A percentile compares a stretch with the other conserved stretches of the same genome.
These are phyloP conservation scores for Phalacrocorax brasilianus DNA, from an alignment of 2,113 vertebrate species.

Conservation along the genomic window DNA sequence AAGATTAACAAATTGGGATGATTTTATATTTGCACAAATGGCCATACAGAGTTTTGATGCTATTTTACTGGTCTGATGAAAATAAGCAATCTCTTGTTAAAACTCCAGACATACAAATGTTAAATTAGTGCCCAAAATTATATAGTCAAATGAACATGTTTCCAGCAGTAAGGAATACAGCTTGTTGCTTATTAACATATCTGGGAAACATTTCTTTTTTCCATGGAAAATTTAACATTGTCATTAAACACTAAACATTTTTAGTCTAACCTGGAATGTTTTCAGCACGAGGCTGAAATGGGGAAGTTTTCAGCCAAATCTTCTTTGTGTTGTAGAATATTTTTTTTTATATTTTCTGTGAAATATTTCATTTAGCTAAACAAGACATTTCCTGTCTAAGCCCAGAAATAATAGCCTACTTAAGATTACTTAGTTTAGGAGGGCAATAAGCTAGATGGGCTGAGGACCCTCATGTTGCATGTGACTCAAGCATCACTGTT, in stretches of 20 bases:
- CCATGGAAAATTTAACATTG: constrained; percentile 1
- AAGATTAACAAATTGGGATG: background rate
- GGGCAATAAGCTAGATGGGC: background rate
- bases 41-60: background rate
- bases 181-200: background rate
- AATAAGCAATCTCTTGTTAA: background rate
- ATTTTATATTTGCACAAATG: background rate
- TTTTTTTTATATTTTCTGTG: background rate
- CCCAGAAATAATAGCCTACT: background rate
- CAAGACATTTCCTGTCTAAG: background rate
- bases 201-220: background rate
- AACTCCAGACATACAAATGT: background rate
- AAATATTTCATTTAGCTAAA: background rate
- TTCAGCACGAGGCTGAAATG: background rate
- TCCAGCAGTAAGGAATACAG: background rate
- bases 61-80: background rate
- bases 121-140: background rate
- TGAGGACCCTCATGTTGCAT: background rate
- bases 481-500: background rate
- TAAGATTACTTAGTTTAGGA: background rate
- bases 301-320: background rate
- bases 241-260: background rate
- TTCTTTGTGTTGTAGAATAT: background rate
- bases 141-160: background rate
- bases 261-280: background rate